A percentile compares a stretch with the other conserved stretches of the same genome.
Evolutionary conservation across 2,888 invertebrate genomes (phyloP).

Genomic region (Saturnia pavonia): DNA sequence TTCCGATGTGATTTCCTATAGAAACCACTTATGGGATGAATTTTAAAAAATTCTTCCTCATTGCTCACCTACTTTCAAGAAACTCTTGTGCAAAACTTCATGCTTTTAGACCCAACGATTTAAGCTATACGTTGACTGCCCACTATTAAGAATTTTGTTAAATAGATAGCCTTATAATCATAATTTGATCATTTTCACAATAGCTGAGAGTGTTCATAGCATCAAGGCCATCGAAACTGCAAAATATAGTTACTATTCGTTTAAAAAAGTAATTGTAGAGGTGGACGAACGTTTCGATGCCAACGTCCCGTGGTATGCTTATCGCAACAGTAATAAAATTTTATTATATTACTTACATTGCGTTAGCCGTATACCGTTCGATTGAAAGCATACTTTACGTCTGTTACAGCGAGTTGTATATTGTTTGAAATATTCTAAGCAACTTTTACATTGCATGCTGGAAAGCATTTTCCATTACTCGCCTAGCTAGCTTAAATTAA

Average conservation of each 20-base stretch:
- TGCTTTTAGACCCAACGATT: too few relatives aligned
- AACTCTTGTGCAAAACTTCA: too few relatives aligned
- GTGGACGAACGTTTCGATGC: background rate
- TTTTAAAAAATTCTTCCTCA: too few relatives aligned
- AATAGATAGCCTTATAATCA: background rate
- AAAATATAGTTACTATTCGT: background rate
- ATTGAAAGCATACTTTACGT: background rate
- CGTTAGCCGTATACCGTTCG: conserved; percentile 29
- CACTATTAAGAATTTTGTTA: too few relatives aligned
- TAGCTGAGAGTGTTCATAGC: background rate
- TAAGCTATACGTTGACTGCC: too few relatives aligned
- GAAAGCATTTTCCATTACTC: background rate
- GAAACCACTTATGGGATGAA: too few relatives aligned
- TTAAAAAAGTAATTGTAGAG: background rate
- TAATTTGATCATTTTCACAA: background rate
- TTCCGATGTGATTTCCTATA: too few relatives aligned
- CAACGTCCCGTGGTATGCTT: conserved; percentile 24
- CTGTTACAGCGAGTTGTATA: background rate
- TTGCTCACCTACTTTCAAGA: too few relatives aligned
- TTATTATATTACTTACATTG: conserved; percentile 38
- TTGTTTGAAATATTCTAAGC: background rate
- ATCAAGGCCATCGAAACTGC: background rate
- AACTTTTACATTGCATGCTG: background rate
- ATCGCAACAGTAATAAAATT: conserved; percentile 41
- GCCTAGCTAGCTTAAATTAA: background rate